Evolutionary conservation across 2,888 invertebrate species (phyloP), one percentile per base, ranked within the genome.

Genomic region (Eustalomyia histrio): DNA sequence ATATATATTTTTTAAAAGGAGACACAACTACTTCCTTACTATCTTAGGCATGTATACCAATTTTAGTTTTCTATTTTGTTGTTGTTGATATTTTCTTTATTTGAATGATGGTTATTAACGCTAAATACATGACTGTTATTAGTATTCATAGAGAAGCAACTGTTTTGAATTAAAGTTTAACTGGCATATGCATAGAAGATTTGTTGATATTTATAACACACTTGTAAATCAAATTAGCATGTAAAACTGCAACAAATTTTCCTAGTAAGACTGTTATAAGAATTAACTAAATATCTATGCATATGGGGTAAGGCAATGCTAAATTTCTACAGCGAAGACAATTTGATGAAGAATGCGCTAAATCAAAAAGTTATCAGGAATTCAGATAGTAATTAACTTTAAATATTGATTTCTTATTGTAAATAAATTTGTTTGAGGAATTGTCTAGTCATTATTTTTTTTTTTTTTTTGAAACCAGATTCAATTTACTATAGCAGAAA

Each of bases 101-200:
- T 73, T 76, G 65, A 71, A 73, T 61, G 73, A 71, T 76, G 65
- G 55, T 67, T 76, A 78, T 76, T 81, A 81, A 78, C 74, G 74
- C 74, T 74, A 71, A 81, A 81, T 74, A 80, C 76, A 78, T 72
- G 76, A 61, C 78, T 72, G 80, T 78, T 78, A 83, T 83, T 83
- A 80, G 78, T 79, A 80, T 83, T 75, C 80, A 78, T 63, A 61
- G 74, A 60, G 74, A 63, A 67, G 75, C 33, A 63, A 64, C 35
- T 63, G 53, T 76, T 43, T 50, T 69, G 52, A 63, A 55, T 63
- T 47, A 29, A 63, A 55, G 39, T 21, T 47, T 21, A n/a, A n/a
- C n/a, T n/a, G n/a, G n/a, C n/a, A n/a, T n/a, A n/a, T n/a, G n/a
- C n/a, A n/a, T n/a, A n/a, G n/a, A n/a, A n/a, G n/a, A n/a, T n/a